A percentile compares a stretch with the other conserved stretches of the same genome.
phyloP scores from a whole-genome alignment of 2,797 vertebrate genomes.

The Nyctalus aviator region DNA sequence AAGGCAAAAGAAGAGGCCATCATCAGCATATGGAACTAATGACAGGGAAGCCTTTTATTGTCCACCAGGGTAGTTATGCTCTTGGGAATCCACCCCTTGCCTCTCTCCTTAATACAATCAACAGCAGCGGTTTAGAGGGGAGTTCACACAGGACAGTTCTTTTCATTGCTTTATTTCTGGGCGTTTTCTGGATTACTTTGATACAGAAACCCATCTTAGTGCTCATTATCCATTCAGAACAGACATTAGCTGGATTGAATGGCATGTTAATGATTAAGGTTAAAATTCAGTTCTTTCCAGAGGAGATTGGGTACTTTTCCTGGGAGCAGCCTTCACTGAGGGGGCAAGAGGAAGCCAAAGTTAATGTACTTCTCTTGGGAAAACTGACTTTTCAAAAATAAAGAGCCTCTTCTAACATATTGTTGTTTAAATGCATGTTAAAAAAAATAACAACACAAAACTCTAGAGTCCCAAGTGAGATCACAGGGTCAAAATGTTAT shows the following conservation, averaged over 20 bases:
- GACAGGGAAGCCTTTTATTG: slow-evolving; percentile 36
- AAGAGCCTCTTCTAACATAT: neutral
- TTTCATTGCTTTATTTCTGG: neutral
- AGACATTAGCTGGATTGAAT: neutral
- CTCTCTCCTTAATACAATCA: neutral
- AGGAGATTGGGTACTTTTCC: neutral
- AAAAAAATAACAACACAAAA: too few species aligned
- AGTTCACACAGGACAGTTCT: neutral
- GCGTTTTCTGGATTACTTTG: slow-evolving; percentile 14
- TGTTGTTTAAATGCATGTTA: neutral
- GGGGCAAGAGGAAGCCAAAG: neutral
- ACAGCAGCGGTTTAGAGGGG: neutral
- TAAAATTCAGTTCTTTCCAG: neutral
- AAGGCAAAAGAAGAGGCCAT: slow-evolving; percentile 25
- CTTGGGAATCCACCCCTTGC: neutral
- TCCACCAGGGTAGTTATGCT: neutral
- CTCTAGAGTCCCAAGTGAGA: neutral
- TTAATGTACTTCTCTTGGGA: neutral
- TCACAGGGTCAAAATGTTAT: neutral
- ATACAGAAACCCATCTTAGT: neutral
- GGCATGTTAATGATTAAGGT: neutral
- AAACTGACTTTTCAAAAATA: slow-evolving; percentile 40
- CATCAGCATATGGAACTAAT: slow-evolving; percentile 42
- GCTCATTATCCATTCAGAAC: neutral
- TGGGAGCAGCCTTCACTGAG: neutral